Base-by-base conservation (phyloP, 2,797 vertebrate genomes). In the Bovichtus variegatus region DNA sequence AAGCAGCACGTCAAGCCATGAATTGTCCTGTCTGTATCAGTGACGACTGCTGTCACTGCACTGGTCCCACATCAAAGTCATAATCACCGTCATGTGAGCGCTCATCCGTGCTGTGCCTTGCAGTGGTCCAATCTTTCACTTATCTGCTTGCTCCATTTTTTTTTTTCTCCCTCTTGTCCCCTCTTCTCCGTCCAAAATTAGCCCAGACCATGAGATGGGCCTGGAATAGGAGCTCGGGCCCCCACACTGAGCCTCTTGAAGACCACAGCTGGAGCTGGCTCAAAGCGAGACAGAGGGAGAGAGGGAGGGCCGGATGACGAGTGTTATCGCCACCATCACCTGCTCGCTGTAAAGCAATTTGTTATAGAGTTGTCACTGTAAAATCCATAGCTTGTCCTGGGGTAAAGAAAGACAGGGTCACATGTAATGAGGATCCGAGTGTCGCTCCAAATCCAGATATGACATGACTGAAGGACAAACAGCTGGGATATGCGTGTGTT, bases 341-440 rank as follows among this genome's bases (percentile, higher is more conserved):
- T 92, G 88, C 87, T 92, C 83, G 75, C 83, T 81, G 80, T 87
- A 91, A 93, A 93, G 89, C 91, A 90, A 89, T 94, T 91, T 94
- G 92, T 94, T 93, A 93, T 80, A 75, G 89, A 91, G 91, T 91
- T 94, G 93, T 94, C 91, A 91, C 74, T 82, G 88, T 92, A 91
- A 89, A 91, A 93, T 92, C 88, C 85, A 84, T 83, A 87, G 84
- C 89, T 84, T 81, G 87, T 86, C 87, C 81, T n/a, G 70, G 70
- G 87, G 84, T 90, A 91, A 88, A 94, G 90, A 88, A 92, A 90
- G 91, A 89, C 76, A 21, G 82, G 85, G 91, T 89, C 91, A 93
- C 84, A 87, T 92, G 89, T 91, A 88, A 92, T 81, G 86, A 85
- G 82, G 80, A 89, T 89, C 81, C 5, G 1, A 63, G 74, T 68